Conservation (phyloP, 2,797 vertebrate genomes). For the Macrochelys suwanniensis region DNA sequence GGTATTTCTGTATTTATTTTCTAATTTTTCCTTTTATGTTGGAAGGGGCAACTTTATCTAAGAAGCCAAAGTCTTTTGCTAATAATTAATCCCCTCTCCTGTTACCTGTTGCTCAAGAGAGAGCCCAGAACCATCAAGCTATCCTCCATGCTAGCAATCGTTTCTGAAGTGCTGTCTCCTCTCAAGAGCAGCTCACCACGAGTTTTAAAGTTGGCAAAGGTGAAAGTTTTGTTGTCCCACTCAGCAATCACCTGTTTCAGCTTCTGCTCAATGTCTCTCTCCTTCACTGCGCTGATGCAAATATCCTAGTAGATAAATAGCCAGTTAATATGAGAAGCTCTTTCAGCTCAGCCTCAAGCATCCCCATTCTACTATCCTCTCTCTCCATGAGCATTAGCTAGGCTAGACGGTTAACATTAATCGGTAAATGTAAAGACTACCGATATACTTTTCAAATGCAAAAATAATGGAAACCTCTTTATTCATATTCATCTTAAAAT, state of each 20-base stretch:
- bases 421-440: neutral
- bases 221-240: slow-evolving; percentile 93
- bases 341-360: neutral
- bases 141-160: slow-evolving; percentile 93
- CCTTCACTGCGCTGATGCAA: slow-evolving; percentile 95
- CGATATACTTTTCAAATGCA: neutral
- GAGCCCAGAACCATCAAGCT: slow-evolving; percentile 95
- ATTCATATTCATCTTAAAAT: neutral
- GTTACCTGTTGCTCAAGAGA: slow-evolving; percentile 94
- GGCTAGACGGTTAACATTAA: neutral
- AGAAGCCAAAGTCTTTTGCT: neutral
- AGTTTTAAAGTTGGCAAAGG: slow-evolving; percentile 92
- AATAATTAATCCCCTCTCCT: neutral
- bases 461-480: neutral
- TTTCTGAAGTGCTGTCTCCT: slow-evolving; percentile 93
- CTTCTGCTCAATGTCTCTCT: slow-evolving; percentile 96
- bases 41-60: neutral
- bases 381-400: neutral
- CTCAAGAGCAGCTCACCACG: slow-evolving; percentile 94
- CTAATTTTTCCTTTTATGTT: neutral
- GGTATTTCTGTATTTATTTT: neutral
- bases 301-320: slow-evolving; percentile 87
- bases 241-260: slow-evolving; percentile 94
- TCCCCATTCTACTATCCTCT: neutral
- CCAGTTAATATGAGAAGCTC: slow-evolving; percentile 1